Conservation (phyloP, 1,140 invertebrate genomes). For the Drosophila pachea region DNA sequence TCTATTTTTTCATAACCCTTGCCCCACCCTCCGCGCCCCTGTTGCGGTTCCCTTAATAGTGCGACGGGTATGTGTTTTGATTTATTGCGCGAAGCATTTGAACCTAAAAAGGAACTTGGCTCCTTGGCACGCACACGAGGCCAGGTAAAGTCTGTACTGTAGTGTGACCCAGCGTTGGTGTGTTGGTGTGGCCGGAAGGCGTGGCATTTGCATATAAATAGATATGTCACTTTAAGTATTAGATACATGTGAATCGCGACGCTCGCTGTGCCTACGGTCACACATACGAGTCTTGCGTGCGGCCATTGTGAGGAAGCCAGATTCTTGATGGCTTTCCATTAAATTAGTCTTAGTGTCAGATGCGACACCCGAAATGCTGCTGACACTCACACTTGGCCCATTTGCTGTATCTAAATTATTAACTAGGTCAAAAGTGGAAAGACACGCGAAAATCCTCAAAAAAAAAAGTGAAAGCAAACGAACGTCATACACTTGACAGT, state of each 20-base stretch:
- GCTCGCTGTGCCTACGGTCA: not conserved
- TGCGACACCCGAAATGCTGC: slow-evolving; percentile 42
- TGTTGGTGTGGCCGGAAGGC: slow-evolving; percentile 13
- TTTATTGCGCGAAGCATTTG: slow-evolving; percentile 60
- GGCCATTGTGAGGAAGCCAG: not conserved
- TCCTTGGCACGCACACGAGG: slow-evolving; percentile 44
- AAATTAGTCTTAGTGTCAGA: slow-evolving; percentile 66
- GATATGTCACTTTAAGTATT: slow-evolving; percentile 69
- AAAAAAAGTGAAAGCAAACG: not conserved
- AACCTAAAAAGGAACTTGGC: slow-evolving; percentile 41
- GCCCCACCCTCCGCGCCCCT: not conserved
- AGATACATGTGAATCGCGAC: slow-evolving; percentile 38
- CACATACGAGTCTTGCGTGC: slow-evolving; percentile 30
- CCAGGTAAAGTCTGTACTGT: slow-evolving; percentile 28
- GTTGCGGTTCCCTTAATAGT: not conserved
- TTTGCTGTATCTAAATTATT: slow-evolving; percentile 60
- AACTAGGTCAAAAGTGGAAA: slow-evolving; percentile 43
- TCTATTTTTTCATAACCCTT: slow-evolving; percentile 43
- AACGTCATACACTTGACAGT: slow-evolving; percentile 8
- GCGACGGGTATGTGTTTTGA: slow-evolving; percentile 51
- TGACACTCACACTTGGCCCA: slow-evolving; percentile 20
- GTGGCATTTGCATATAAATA: slow-evolving; percentile 74
- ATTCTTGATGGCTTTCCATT: slow-evolving; percentile 45
- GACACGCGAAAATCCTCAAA: slow-evolving; percentile 15
- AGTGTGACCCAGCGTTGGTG: not conserved